A percentile compares a stretch with the other conserved stretches of the same genome.
These are phyloP conservation scores for Pseudolaguvia tuberculata DNA, from an alignment of 2,113 vertebrate genomes.

Conservation along the genomic window DNA sequence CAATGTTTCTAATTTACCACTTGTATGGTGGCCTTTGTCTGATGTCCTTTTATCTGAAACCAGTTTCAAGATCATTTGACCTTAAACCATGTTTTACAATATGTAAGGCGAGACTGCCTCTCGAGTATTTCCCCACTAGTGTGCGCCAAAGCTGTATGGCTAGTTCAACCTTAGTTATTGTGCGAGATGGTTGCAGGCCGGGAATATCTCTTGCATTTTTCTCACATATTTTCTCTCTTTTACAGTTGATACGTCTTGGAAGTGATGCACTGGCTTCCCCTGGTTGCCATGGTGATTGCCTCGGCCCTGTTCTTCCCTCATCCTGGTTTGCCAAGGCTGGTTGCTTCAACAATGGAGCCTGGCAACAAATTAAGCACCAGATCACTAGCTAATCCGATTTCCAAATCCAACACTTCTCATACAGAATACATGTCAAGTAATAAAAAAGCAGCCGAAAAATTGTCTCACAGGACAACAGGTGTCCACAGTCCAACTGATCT, in stretches of 20 bases:
- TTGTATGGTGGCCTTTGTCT: background rate
- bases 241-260: conserved; percentile 75
- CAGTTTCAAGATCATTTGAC: background rate
- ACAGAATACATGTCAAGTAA: conserved; percentile 34
- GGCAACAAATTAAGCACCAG: conserved; percentile 49
- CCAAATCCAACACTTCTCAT: conserved; percentile 34
- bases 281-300: conserved; percentile 82
- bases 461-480: conserved; percentile 23
- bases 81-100: background rate
- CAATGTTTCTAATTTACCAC: background rate
- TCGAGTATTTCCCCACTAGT: background rate
- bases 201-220: background rate
- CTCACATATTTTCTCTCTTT: background rate
- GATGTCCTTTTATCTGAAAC: background rate
- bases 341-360: conserved; percentile 56
- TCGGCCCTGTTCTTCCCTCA: conserved; percentile 76
- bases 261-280: conserved; percentile 82
- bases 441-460: background rate
- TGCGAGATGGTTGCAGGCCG: background rate
- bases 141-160: conserved; percentile 4
- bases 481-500: conserved; percentile 12
- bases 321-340: conserved; percentile 62
- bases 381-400: conserved; percentile 18
- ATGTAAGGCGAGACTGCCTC: too few species aligned
- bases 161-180: background rate